phyloP scores from a whole-genome alignment of 2,888 invertebrate species.

The Heliconius erato region DNA sequence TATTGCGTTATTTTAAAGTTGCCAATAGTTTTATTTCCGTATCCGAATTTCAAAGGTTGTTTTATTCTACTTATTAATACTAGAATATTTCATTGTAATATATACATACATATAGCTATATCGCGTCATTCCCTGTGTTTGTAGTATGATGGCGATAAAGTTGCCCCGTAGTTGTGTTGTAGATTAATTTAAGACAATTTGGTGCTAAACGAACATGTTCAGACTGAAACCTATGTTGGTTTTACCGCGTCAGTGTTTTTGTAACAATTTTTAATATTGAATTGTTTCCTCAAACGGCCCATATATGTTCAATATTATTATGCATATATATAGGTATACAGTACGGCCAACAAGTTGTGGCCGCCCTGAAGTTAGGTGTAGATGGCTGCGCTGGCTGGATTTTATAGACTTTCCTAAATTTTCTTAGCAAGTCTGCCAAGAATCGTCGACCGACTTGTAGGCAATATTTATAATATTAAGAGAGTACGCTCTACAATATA shows the following conservation, averaged over 20 bases:
- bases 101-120: slow-evolving; percentile 51
- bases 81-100: slow-evolving; percentile 13
- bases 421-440: background rate
- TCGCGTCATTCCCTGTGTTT: slow-evolving; percentile 80
- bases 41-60: slow-evolving; percentile 23
- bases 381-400: too few species aligned
- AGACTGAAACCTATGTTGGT: slow-evolving; percentile 75
- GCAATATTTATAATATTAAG: too few species aligned
- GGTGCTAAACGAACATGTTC: slow-evolving; percentile 76
- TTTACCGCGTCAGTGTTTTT: slow-evolving; percentile 59
- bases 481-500: background rate
- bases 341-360: background rate
- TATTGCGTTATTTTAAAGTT: background rate
- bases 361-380: background rate
- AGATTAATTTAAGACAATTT: slow-evolving; percentile 69
- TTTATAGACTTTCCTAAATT: too few species aligned
- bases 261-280: background rate
- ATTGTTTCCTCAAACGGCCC: background rate
- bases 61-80: background rate
- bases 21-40: background rate
- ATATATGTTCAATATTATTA: slow-evolving; percentile 4
- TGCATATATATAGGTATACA: background rate
- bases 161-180: slow-evolving; percentile 65
- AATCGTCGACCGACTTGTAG: too few species aligned
- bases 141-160: slow-evolving; percentile 72